Evolutionary conservation across 1,140 invertebrate genomes (phyloP), one percentile per base, ranked within the genome.

Genomic region (Ceratitis capitata): DNA sequence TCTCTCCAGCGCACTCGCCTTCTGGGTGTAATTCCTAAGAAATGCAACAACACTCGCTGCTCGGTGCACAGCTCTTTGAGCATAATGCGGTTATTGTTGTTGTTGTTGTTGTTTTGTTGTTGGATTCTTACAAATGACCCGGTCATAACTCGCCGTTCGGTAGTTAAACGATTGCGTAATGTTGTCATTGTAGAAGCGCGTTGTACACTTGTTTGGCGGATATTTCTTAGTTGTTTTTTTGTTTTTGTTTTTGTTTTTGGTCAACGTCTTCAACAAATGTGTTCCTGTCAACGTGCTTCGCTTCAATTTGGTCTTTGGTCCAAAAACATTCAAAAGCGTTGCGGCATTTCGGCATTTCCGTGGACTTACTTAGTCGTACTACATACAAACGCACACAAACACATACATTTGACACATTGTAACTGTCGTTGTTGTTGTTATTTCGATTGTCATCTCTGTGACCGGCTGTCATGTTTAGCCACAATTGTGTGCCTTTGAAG

Each of bases 361-460:
- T 45, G 23, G 39, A n/a, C n/a, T n/a, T 45, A n/a, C 16, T 45
- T 78, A 39, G n/a, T 23, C 23, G 2, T 39, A 78, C 19, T n/a
- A 78, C 19, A 45, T 26, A 3, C 26, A 16, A 12, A 32, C 29
- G 58, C 58, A 61, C 58, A 61, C 14, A 12, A 29, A 10, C 58
- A 61, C 14, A 69, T 32, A 69, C 61, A 69, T 69, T 69, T 69
- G 39, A 12, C 29, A 32, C 61, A 69, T 69, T 69, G 32, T 69
- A 32, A 29, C 61, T 45, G 69, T 78, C 69, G 69, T 78, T 78
- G 39, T 78, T 45, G 69, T 78, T 39, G 69, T 78, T 78, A 23
- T 78, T 78, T 78, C 39, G 69, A 42, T 78, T 78, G 69, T 78
- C 69, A 78, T 78, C 69, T 78, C 69, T 78, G 39, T 78, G 39